Percentiles rank a stretch among this genome's conserved stretches.
Conservation (phyloP, 2,797 vertebrate genomes). For the Halcyon smyrnensis region DNA sequence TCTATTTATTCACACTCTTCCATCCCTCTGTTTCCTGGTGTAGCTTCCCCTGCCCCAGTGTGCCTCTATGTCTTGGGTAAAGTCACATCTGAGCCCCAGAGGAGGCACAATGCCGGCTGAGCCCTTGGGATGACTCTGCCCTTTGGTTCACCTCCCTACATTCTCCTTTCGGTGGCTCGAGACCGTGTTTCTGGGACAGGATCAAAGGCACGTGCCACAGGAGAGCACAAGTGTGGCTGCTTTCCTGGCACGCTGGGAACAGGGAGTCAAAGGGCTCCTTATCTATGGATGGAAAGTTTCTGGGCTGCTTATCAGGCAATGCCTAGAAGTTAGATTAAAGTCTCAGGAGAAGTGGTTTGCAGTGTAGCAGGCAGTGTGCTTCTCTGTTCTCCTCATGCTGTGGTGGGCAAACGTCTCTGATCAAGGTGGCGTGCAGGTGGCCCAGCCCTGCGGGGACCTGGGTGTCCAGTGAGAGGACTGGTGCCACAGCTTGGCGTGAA, state of each 20-base stretch:
- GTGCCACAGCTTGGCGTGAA: not conserved
- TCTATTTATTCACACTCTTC: not conserved
- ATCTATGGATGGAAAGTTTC: slow-evolving; percentile 58
- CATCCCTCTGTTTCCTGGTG: not conserved
- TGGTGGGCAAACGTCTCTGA: not conserved
- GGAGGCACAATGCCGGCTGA: not conserved
- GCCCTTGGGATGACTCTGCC: not conserved
- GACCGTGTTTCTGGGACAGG: not conserved
- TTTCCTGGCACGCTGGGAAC: not conserved
- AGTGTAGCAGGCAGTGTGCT: not conserved
- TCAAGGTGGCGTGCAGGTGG: not conserved
- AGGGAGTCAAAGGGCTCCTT: slow-evolving; percentile 18
- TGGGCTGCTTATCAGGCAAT: slow-evolving; percentile 39
- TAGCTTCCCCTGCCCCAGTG: not conserved
- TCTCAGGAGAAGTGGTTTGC: not conserved
- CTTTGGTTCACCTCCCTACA: not conserved
- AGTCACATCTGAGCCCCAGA: not conserved
- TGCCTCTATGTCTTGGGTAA: not conserved
- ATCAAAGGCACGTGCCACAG: not conserved
- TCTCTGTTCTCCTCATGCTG: not conserved
- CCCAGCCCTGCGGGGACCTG: not conserved
- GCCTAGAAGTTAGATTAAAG: slow-evolving; percentile 6
- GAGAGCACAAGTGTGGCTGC: not conserved
- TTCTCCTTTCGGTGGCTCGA: not conserved
- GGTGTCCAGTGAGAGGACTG: not conserved